Conservation (phyloP, 2,888 invertebrate genomes). For the Cephus runcator region DNA sequence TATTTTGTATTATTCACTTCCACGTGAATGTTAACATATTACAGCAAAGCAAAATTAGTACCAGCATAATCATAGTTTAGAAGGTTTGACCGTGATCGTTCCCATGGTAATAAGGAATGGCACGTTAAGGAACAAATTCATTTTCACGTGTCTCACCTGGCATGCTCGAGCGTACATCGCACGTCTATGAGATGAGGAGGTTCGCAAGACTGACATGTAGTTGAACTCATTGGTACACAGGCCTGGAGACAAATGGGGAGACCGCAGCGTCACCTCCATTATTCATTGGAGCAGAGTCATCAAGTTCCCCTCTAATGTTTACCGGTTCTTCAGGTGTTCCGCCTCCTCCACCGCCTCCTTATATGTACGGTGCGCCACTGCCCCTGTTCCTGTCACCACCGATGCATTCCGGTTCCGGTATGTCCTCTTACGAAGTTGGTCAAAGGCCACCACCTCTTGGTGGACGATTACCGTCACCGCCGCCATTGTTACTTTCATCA, state of each 20-base stretch:
- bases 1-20: not conserved
- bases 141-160: not conserved
- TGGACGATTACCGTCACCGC: constrained; percentile 66
- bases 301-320: constrained; percentile 65
- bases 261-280: constrained; percentile 64
- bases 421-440: constrained; percentile 61
- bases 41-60: not conserved
- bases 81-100: not conserved
- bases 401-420: constrained; percentile 58
- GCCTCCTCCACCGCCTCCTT: constrained; percentile 67
- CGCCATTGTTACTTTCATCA: constrained; percentile 73
- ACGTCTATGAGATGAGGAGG: not conserved
- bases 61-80: not conserved
- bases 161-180: not conserved
- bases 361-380: constrained; percentile 66
- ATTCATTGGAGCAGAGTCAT: constrained; percentile 62
- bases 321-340: constrained; percentile 65
- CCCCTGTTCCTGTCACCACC: constrained; percentile 72
- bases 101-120: not conserved
- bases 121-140: not conserved
- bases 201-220: not conserved
- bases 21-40: not conserved
- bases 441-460: constrained; percentile 65
- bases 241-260: constrained; percentile 68
- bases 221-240: constrained; percentile 54